Conservation (phyloP, 2,888 invertebrate species). For the Metacarcinus magister region DNA sequence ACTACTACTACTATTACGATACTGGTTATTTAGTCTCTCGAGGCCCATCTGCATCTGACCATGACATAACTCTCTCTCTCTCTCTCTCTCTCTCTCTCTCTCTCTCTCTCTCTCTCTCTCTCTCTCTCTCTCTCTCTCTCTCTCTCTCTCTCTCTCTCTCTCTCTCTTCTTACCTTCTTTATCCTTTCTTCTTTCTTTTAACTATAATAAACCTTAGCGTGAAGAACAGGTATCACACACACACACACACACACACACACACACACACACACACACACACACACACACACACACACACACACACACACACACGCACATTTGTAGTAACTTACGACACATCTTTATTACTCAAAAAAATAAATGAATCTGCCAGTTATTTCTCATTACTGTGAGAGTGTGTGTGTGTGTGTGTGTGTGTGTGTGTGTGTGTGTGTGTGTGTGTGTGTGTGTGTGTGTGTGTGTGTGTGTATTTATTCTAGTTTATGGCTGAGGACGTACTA, state of each 20-base stretch:
- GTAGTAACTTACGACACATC: not conserved
- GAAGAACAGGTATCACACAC: too few relatives aligned
- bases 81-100: not conserved
- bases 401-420: slow-evolving; percentile 38
- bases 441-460: slow-evolving; percentile 39
- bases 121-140: not conserved
- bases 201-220: too few relatives aligned
- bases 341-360: not conserved
- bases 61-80: not conserved
- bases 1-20: not conserved
- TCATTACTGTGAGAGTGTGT: not conserved
- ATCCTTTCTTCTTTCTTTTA: not conserved
- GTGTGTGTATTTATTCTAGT: not conserved
- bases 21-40: not conserved
- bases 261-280: slow-evolving; percentile 36
- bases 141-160: not conserved
- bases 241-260: not conserved
- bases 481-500: not conserved
- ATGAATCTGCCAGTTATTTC: not conserved
- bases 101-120: not conserved
- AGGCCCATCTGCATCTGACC: not conserved
- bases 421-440: slow-evolving; percentile 39
- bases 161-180: not conserved
- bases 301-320: not conserved
- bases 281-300: slow-evolving; percentile 36